Evolutionary conservation across 2,797 vertebrate species (phyloP), one percentile per base, ranked within the genome.

Genomic region (Sparidentex hasta): DNA sequence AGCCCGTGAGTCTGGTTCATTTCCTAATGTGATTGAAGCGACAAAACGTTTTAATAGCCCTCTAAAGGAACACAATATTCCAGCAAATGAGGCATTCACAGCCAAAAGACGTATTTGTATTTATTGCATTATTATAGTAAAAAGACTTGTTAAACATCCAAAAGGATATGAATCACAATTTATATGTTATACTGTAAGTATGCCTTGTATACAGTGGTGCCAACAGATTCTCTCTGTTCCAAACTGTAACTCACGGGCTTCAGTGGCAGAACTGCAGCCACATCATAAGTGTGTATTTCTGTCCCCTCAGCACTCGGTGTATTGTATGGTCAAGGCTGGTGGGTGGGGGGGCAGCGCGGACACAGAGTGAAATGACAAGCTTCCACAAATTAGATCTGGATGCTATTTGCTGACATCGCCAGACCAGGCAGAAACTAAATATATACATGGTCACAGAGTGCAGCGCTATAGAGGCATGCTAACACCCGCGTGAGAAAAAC

Each of bases 331-430:
- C 71, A 48, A 56, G 70, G 67, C 48, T 33, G 29, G 29, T 0
- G 33, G 7, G 72, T 38, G 55, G 70, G 64, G 65, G 63, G 65
- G 69, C 76, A 71, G 46, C 64, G 29, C n/a, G 79, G 86, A 75
- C 72, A 63, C 65, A 74, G 75, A 78, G 81, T 59, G 64, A 87
- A 91, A 93, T 89, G 91, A 91, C 92, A 91, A 90, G 68, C 67
- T 77, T 80, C 80, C 65, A 80, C 87, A 88, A 85, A 90, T 76
- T 65, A 88, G 83, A 83, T 73, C 81, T 69, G 73, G 56, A 47
- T 46, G 84, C 71, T 88, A 92, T 92, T 88, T 88, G 91, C 92
- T 95, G 93, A 94, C 87, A 68, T 29, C 63, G 82, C 70, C 50
- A 55, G 51, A 86, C 68, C 62, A 69, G 88, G 88, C 65, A 62